Base-by-base conservation (phyloP, 2,888 invertebrate genomes). In the Apoderus coryli region DNA sequence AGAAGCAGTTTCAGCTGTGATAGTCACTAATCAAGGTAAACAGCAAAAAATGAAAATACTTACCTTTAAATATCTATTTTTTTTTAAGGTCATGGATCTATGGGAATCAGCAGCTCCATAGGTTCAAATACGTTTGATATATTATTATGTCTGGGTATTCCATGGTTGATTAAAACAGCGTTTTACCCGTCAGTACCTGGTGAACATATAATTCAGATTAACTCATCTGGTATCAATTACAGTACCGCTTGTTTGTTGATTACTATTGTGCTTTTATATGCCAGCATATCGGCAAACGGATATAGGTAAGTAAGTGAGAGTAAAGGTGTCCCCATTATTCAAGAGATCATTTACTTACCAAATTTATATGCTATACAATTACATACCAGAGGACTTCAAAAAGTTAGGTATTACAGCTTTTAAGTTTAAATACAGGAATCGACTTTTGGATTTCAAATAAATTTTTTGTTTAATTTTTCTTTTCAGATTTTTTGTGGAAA, bases 101-200 rank as follows among this genome's bases (percentile, higher is more conserved):
- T 80, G 80, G 82, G 81, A 0, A 67, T 84, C 32, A 78, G 79
- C 49, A 84, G 79, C 56, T 73, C 80, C 2, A 76, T 84, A 26
- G 81, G 81, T 10, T 82, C 82, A 2, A 84, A 82, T 49, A 79
- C 80, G 1, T 82, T 84, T 48, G 81, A 82, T 49, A 77, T 84
- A 16, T 57, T 82, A 4, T 61, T 81, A 2, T 82, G 82, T 42
- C 60, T 84, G 36, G 82, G 81, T 2, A 51, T 80, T 10, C 82
- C 84, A 1, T 82, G 82, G 82, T 59, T 81, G 15, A 62, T 82
- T 11, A 80, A 80, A 48, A 62, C 72, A 0, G 51, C 69, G 4
- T 66, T 72, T 37, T 65, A 72, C 40, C 74, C 77, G 0, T 60
- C 65, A 22, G 47, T 54, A 2, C 64, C 68, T 0, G 68, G 64